Conservation (phyloP, 2,888 invertebrate species). For the Microctonus brassicae region DNA sequence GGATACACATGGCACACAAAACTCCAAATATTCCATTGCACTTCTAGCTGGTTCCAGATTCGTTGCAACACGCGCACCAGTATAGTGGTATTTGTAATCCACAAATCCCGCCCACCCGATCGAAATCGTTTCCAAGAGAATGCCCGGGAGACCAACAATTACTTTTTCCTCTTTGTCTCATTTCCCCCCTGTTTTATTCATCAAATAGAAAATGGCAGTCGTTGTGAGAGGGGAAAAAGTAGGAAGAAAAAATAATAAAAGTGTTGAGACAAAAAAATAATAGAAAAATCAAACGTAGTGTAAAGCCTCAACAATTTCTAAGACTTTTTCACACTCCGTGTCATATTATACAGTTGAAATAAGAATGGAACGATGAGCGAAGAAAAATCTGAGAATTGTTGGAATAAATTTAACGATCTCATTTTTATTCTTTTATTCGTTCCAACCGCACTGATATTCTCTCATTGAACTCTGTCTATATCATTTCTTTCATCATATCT, state of each 20-base stretch:
- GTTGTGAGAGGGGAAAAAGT: too few relatives aligned
- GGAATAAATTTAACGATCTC: conserved; percentile 21
- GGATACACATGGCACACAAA: conserved; percentile 16
- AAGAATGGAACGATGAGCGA: neutral
- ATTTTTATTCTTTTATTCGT: neutral
- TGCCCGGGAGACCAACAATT: conserved; percentile 30
- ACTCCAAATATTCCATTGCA: conserved; percentile 8
- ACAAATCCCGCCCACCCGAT: neutral
- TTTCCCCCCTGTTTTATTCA: conserved; percentile 32
- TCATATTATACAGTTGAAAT: neutral
- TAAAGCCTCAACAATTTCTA: conserved; percentile 19
- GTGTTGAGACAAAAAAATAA: neutral
- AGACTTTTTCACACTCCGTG: conserved; percentile 11
- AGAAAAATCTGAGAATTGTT: conserved; percentile 14
- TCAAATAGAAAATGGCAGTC: conserved; percentile 18
- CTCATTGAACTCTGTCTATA: neutral
- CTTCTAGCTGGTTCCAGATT: neutral
- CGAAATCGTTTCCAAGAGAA: conserved; percentile 30
- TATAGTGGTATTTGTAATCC: conserved; percentile 27
- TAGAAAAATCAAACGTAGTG: conserved; percentile 12
- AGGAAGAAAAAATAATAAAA: too few relatives aligned
- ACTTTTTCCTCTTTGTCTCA: conserved; percentile 22
- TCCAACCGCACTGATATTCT: neutral
- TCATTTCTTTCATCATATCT: neutral
- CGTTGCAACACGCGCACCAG: neutral